A percentile compares a stretch with the other conserved stretches of the same genome.
phyloP scores from a whole-genome alignment of 2,797 vertebrate genomes.

The Sebastiscus tertius region DNA sequence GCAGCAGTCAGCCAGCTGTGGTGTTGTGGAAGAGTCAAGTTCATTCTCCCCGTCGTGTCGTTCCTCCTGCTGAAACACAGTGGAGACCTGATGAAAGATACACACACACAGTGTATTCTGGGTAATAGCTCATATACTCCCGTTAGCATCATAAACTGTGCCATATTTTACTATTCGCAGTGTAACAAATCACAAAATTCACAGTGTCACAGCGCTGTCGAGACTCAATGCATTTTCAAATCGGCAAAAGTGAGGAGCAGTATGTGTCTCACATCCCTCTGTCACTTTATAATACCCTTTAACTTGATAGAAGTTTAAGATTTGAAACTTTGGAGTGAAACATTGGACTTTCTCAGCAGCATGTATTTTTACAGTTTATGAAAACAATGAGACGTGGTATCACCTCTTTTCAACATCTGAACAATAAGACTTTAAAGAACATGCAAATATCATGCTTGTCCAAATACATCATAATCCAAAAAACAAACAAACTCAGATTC shows the following conservation, averaged over 20 bases:
- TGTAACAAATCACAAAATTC: conserved; percentile 19
- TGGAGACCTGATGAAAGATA: conserved; percentile 33
- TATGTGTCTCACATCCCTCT: neutral
- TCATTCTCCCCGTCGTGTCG: conserved; percentile 43
- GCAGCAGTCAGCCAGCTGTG: conserved; percentile 70
- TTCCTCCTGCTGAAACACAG: conserved; percentile 54
- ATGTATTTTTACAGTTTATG: neutral
- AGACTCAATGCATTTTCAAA: conserved; percentile 3
- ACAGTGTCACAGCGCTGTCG: neutral
- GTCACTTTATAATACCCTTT: conserved; percentile 8
- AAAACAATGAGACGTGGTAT: neutral
- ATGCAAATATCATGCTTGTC: neutral
- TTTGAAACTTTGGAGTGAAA: neutral
- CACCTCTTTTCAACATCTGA: neutral
- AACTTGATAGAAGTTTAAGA: conserved; percentile 4
- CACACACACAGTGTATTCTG: conserved; percentile 24
- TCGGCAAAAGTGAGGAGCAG: conserved; percentile 5
- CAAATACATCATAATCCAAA: neutral
- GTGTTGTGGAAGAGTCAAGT: conserved; percentile 59
- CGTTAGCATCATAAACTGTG: neutral
- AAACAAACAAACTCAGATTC: neutral
- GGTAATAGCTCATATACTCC: conserved; percentile 15
- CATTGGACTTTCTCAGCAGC: neutral
- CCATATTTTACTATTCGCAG: neutral
- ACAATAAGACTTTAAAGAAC: neutral